These are phyloP conservation scores for Sinocyclocheilus maitianheensis DNA, from an alignment of 2,113 vertebrate genomes.

Conservation along the genomic window DNA sequence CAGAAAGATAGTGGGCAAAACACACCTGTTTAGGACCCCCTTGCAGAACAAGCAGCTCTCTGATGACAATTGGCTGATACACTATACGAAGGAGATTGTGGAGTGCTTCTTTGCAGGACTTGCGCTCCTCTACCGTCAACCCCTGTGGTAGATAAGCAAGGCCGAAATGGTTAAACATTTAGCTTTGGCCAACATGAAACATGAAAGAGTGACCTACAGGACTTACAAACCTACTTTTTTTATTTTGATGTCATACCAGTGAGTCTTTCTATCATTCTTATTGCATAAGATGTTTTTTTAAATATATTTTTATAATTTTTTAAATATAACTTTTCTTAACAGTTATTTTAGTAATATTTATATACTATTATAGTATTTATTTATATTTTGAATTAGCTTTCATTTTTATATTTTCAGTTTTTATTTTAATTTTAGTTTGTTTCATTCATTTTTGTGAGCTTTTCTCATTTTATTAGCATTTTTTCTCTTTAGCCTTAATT, in stretches of 20 bases:
- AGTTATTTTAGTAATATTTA: no score
- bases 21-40: slow-evolving; percentile 85
- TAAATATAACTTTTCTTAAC: no score
- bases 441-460: no score
- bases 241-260: not conserved
- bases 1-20: not conserved
- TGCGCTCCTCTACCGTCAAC: slow-evolving; percentile 76
- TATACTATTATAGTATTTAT: no score
- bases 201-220: not conserved
- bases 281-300: not conserved
- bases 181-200: not conserved
- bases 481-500: no score
- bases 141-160: slow-evolving; percentile 65
- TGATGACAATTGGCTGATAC: slow-evolving; percentile 89
- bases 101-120: slow-evolving; percentile 73
- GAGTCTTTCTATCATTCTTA: not conserved
- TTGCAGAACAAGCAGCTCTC: slow-evolving; percentile 89
- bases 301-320: not conserved
- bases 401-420: no score
- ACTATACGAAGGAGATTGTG: slow-evolving; percentile 79
- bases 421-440: no score
- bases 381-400: no score
- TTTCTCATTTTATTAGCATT: no score
- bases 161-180: not conserved
- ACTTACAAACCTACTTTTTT: not conserved